A percentile compares a stretch with the other conserved stretches of the same genome.
Evolutionary conservation across 1,140 invertebrate species (phyloP).

Genomic region (Drosophila parabipectinata): DNA sequence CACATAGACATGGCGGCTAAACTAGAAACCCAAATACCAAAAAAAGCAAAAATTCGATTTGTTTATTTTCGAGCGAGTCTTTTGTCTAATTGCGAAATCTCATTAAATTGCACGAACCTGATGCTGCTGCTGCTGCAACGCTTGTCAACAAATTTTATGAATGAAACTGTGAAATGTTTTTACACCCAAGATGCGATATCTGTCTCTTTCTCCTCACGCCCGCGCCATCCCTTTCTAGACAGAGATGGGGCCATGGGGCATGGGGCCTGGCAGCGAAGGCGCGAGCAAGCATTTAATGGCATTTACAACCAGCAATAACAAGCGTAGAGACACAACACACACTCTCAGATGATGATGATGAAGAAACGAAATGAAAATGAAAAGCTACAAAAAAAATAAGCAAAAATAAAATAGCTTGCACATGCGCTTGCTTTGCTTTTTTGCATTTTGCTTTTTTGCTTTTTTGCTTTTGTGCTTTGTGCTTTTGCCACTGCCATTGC

Average conservation of each 20-base stretch:
- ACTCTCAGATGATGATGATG: slow-evolving; percentile 7
- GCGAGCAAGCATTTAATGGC: slow-evolving; percentile 58
- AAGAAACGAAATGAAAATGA: slow-evolving; percentile 6
- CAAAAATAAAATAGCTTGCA: slow-evolving; percentile 35
- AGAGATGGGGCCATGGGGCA: slow-evolving; percentile 17
- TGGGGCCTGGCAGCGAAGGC: slow-evolving; percentile 24
- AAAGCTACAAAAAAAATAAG: slow-evolving; percentile 21
- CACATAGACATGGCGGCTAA: slow-evolving; percentile 24
- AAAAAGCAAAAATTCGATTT: slow-evolving; percentile 47
- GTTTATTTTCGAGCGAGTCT: slow-evolving; percentile 33
- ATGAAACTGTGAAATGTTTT: slow-evolving; percentile 50
- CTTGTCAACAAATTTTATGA: slow-evolving; percentile 64
- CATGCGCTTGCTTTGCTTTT: slow-evolving; percentile 41
- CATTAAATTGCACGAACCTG: slow-evolving; percentile 43
- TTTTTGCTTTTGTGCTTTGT: slow-evolving; percentile 13
- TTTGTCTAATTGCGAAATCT: slow-evolving; percentile 47
- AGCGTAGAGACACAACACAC: slow-evolving; percentile 20
- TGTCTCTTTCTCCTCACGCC: neutral
- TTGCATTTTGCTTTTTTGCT: neutral
- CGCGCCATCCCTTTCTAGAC: slow-evolving; percentile 22
- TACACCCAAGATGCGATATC: slow-evolving; percentile 4
- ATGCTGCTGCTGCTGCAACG: slow-evolving; percentile 7
- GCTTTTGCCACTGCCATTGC: slow-evolving; percentile 40
- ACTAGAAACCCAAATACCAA: slow-evolving; percentile 73
- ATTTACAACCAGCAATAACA: slow-evolving; percentile 54